Percentiles rank a stretch among this genome's conserved stretches.
Conservation (phyloP, 2,113 vertebrate species). For the Tragelaphus strepsiceros region DNA sequence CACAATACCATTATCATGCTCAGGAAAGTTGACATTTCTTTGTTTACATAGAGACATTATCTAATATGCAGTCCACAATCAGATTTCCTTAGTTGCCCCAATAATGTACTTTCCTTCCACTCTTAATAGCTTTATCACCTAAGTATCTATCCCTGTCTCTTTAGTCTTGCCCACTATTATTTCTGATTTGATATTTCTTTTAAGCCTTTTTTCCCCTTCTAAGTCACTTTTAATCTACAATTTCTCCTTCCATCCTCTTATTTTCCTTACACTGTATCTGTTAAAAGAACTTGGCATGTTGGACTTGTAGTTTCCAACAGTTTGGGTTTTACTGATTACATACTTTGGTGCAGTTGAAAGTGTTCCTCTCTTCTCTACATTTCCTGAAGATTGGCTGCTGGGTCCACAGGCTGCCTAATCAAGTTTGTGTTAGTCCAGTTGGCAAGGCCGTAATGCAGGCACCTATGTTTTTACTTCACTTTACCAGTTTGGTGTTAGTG, state of each 20-base stretch:
- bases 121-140: background rate
- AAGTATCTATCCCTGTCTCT: background rate
- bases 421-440: background rate
- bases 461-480: background rate
- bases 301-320: background rate
- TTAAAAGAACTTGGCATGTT: background rate
- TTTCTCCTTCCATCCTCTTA: background rate
- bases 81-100: background rate
- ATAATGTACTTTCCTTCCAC: background rate
- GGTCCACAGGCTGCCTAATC: background rate
- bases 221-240: background rate
- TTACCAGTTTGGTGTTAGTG: background rate
- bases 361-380: background rate
- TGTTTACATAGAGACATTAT: background rate
- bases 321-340: background rate
- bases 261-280: background rate
- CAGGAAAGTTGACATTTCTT: constrained; percentile 14
- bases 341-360: background rate
- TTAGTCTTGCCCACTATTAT: background rate
- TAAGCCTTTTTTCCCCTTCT: background rate
- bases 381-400: background rate
- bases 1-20: background rate
- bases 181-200: background rate
- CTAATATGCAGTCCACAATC: background rate
- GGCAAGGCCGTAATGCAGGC: background rate